Conservation (phyloP, 2,797 vertebrate species). For the Poliocrania exsul region DNA sequence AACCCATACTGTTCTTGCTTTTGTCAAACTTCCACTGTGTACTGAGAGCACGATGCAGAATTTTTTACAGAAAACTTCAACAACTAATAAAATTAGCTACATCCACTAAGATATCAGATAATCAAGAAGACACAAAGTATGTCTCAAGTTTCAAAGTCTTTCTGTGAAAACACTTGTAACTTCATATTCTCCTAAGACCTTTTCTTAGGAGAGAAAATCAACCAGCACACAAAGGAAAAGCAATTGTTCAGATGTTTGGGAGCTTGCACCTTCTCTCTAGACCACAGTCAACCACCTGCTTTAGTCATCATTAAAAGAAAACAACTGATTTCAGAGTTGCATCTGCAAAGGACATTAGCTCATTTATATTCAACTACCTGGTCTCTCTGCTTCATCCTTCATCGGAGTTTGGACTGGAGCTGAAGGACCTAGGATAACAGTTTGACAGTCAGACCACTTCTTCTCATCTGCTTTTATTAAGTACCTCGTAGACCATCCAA, state of each 20-base stretch:
- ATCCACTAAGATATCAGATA: neutral
- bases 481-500: neutral
- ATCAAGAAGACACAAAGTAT: neutral
- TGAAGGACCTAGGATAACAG: slow-evolving; percentile 41
- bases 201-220: neutral
- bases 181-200: neutral
- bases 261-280: neutral
- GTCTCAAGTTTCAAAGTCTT: neutral
- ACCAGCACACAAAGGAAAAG: neutral
- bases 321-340: neutral
- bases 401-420: neutral
- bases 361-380: slow-evolving; percentile 17
- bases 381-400: neutral
- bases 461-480: neutral
- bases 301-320: neutral
- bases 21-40: neutral
- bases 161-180: neutral
- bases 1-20: neutral
- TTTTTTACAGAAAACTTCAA: neutral
- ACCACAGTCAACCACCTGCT: neutral
- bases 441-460: slow-evolving; percentile 9
- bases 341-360: neutral
- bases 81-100: neutral
- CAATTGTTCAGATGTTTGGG: neutral
- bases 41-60: neutral